A percentile compares a stretch with the other conserved stretches of the same genome.
phyloP scores from a whole-genome alignment of 2,113 vertebrate species.

The Nicator chloris region DNA sequence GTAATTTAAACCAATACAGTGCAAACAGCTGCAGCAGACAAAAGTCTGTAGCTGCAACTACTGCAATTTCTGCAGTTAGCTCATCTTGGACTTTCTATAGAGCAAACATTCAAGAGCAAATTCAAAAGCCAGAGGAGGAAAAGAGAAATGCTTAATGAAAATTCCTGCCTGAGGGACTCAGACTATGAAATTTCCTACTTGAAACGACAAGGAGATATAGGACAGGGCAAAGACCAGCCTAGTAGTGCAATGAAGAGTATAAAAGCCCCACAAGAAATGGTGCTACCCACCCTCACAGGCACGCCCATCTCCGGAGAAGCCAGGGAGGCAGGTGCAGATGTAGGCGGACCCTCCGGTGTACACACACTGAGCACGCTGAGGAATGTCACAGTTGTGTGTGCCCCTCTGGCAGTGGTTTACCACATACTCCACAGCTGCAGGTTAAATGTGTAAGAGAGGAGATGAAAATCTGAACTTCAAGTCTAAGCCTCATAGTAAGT shows the following conservation, averaged over 20 bases:
- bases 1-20: background rate
- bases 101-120: background rate
- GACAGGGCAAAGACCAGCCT: background rate
- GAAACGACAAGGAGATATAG: background rate
- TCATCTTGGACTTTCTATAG: background rate
- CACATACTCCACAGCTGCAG: slow-evolving; percentile 62
- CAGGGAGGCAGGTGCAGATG: slow-evolving; percentile 82
- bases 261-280: background rate
- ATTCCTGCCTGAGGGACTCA: background rate
- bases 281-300: slow-evolving; percentile 79
- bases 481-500: background rate
- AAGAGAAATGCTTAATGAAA: background rate
- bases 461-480: background rate
- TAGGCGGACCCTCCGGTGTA: slow-evolving; percentile 81
- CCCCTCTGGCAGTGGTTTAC: slow-evolving; percentile 79
- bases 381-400: slow-evolving; percentile 83
- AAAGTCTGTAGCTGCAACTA: background rate
- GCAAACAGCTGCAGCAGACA: background rate
- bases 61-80: background rate
- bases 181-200: background rate
- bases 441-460: background rate
- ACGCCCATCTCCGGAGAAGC: slow-evolving; percentile 83
- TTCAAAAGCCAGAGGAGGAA: background rate
- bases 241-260: background rate
- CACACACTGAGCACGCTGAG: slow-evolving; percentile 84